Percentiles rank a stretch among this genome's conserved stretches.
phyloP scores from a whole-genome alignment of 2,888 invertebrate genomes.

The Drosophila anceps region DNA sequence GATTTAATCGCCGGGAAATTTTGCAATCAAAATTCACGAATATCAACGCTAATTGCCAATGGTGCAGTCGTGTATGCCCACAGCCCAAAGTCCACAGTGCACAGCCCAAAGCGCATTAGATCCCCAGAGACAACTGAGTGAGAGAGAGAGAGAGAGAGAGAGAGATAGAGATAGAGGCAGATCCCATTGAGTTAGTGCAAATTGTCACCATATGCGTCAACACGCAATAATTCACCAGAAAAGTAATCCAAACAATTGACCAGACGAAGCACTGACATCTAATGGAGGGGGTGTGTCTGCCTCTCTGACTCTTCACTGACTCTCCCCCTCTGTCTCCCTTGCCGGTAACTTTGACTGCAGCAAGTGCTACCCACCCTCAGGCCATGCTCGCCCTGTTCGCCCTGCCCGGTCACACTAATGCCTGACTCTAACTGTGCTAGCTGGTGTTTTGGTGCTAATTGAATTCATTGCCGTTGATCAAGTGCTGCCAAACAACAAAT shows the following conservation, averaged over 20 bases:
- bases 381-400: not conserved
- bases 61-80: slow-evolving; percentile 38
- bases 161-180: slow-evolving; percentile 20
- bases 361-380: slow-evolving; percentile 58
- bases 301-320: slow-evolving; percentile 8
- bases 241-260: slow-evolving; percentile 85
- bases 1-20: slow-evolving; percentile 84
- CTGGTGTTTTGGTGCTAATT: slow-evolving; percentile 80
- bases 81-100: slow-evolving; percentile 27
- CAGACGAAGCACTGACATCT: slow-evolving; percentile 68
- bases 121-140: slow-evolving; percentile 26
- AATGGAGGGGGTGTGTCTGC: slow-evolving; percentile 79
- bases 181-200: slow-evolving; percentile 53
- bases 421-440: slow-evolving; percentile 37
- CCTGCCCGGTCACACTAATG: not conserved
- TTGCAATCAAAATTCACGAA: slow-evolving; percentile 79
- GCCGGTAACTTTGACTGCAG: slow-evolving; percentile 26
- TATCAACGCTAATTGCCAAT: slow-evolving; percentile 80
- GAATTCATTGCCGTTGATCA: slow-evolving; percentile 82
- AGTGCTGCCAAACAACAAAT: slow-evolving; percentile 81
- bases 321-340: not conserved
- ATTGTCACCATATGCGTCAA: slow-evolving; percentile 86
- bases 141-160: slow-evolving; percentile 8
- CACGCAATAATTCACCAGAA: slow-evolving; percentile 86
- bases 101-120: slow-evolving; percentile 65